Conservation (phyloP, 2,113 vertebrate species). For the Himantopus leucocephalus region DNA sequence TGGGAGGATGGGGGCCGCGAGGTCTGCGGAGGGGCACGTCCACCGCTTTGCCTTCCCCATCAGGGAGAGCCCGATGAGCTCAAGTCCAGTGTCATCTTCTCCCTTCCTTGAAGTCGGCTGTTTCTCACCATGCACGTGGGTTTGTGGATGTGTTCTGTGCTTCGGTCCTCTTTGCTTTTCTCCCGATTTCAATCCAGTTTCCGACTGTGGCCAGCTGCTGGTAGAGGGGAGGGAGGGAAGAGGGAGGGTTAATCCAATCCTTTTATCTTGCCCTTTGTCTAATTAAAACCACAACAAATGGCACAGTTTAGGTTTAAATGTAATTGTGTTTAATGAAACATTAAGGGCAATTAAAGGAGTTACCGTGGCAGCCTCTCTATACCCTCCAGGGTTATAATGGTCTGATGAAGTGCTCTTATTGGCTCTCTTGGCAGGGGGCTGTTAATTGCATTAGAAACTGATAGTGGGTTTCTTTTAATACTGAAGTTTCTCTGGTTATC, state of each 20-base stretch:
- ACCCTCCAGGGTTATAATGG: slow-evolving; percentile 69
- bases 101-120: not conserved
- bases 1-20: not conserved
- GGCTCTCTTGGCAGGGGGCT: slow-evolving; percentile 68
- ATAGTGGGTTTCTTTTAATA: slow-evolving; percentile 59
- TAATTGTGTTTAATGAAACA: slow-evolving; percentile 79
- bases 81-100: not conserved
- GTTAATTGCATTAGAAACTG: slow-evolving; percentile 71
- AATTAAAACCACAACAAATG: slow-evolving; percentile 77
- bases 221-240: not conserved
- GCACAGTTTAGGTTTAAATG: slow-evolving; percentile 74
- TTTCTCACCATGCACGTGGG: rapidly evolving
- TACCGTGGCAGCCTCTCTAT: slow-evolving; percentile 63
- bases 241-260: slow-evolving; percentile 55
- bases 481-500: slow-evolving; percentile 32
- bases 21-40: not conserved
- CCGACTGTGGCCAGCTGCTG: not conserved
- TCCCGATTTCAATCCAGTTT: not conserved
- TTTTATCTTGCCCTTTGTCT: slow-evolving; percentile 72
- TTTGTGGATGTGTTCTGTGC: not conserved
- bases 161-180: not conserved
- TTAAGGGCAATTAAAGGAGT: slow-evolving; percentile 75
- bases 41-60: not conserved
- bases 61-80: not conserved
- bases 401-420: slow-evolving; percentile 69